Conservation (phyloP, 2,113 vertebrate species). For the Corythornis madagascariensis region DNA sequence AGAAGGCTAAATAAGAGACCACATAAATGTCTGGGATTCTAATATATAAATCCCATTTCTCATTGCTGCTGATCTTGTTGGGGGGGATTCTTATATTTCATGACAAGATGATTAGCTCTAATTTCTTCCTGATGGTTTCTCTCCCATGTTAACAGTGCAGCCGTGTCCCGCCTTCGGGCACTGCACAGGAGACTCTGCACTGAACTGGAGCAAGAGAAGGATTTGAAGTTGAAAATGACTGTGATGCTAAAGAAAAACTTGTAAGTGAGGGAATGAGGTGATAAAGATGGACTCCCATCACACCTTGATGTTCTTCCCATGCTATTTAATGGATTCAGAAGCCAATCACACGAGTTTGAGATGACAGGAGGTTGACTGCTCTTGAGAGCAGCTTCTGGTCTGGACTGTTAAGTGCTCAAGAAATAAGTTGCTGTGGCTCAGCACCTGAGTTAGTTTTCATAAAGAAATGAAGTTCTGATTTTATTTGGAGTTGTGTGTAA, state of each 20-base stretch:
- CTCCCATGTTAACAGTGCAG: constrained; percentile 62
- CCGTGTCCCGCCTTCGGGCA: constrained; percentile 76
- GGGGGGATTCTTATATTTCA: not conserved
- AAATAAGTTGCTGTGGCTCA: not conserved
- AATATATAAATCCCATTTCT: not conserved
- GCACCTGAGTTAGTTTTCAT: not conserved
- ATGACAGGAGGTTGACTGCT: not conserved
- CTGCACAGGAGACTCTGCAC: constrained; percentile 65
- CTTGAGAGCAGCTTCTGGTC: not conserved
- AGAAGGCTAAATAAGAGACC: not conserved
- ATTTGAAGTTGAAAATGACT: constrained; percentile 67
- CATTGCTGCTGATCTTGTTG: not conserved
- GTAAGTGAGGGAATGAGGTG: constrained; percentile 75
- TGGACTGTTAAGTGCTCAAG: not conserved
- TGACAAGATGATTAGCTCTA: not conserved
- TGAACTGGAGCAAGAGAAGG: constrained; percentile 77
- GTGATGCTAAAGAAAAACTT: constrained; percentile 68
- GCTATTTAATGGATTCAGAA: not conserved
- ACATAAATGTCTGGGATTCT: not conserved
- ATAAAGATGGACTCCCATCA: too few species aligned
- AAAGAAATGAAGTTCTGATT: not conserved
- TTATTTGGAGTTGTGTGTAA: not conserved
- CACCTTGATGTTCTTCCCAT: not conserved
- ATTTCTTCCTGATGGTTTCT: not conserved
- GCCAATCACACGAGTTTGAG: not conserved